Percentiles rank a stretch among this genome's conserved stretches.
Conservation (phyloP, 1,140 invertebrate genomes). For the Drosophila lacertosa region DNA sequence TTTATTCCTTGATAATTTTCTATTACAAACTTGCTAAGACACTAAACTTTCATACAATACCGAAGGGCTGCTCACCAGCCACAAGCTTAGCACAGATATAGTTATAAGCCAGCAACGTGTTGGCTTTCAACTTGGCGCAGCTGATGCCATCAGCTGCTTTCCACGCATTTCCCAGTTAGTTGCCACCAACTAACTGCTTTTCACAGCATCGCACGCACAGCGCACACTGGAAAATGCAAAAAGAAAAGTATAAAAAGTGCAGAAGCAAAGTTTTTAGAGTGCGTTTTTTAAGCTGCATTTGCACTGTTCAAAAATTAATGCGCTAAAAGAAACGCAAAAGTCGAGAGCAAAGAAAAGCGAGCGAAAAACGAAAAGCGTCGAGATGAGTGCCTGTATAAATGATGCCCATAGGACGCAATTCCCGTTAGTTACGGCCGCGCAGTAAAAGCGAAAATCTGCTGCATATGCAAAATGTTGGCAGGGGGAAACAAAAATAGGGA, state of each 20-base stretch:
- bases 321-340: slow-evolving; percentile 40
- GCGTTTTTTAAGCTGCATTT: slow-evolving; percentile 55
- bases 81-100: neutral
- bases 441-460: slow-evolving; percentile 13
- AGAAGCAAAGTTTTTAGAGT: slow-evolving; percentile 25
- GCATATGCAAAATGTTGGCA: slow-evolving; percentile 30
- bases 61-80: neutral
- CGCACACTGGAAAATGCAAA: slow-evolving; percentile 18
- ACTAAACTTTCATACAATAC: too few species aligned
- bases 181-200: neutral
- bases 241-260: too few species aligned
- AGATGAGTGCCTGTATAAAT: slow-evolving; percentile 54
- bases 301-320: slow-evolving; percentile 70
- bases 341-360: slow-evolving; percentile 20
- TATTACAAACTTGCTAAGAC: too few species aligned
- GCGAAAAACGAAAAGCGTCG: slow-evolving; percentile 17
- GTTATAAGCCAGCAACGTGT: neutral
- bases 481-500: slow-evolving; percentile 24
- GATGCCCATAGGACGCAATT: slow-evolving; percentile 54
- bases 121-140: neutral
- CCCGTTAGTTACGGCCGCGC: slow-evolving; percentile 6
- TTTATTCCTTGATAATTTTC: too few species aligned
- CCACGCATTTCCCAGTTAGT: neutral
- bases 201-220: slow-evolving; percentile 27
- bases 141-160: neutral